A percentile compares a stretch with the other conserved stretches of the same genome.
Conservation (phyloP, 2,113 vertebrate species). For the Plotosus lineatus region DNA sequence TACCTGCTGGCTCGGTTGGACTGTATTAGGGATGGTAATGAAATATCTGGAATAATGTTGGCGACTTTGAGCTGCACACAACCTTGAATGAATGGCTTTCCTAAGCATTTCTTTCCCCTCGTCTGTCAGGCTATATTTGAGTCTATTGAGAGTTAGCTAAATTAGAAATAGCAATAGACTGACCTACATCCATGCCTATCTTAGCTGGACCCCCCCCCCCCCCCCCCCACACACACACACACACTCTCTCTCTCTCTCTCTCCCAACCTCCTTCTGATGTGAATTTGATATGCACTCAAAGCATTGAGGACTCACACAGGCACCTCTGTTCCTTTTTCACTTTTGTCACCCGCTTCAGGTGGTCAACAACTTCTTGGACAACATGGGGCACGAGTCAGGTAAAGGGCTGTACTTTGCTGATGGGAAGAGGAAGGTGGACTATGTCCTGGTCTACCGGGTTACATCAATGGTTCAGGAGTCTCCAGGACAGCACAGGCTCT, state of each 20-base stretch:
- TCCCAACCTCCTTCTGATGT: slow-evolving; percentile 33
- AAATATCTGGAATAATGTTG: not conserved
- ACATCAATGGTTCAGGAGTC: slow-evolving; percentile 44
- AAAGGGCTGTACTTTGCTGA: slow-evolving; percentile 82
- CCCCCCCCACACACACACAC: no score
- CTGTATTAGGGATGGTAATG: not conserved
- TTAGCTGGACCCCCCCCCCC: slow-evolving; percentile 13
- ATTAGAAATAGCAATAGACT: slow-evolving; percentile 56
- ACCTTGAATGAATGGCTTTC: slow-evolving; percentile 16
- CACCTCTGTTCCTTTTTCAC: slow-evolving; percentile 29
- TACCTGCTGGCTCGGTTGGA: not conserved
- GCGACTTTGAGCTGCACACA: not conserved
- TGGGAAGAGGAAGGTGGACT: slow-evolving; percentile 89
- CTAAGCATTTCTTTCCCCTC: not conserved
- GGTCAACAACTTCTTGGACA: slow-evolving; percentile 78
- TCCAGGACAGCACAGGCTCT: slow-evolving; percentile 57
- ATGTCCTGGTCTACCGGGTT: slow-evolving; percentile 84
- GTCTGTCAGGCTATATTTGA: slow-evolving; percentile 38
- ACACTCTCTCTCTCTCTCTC: slow-evolving; percentile 17
- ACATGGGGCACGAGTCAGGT: slow-evolving; percentile 37
- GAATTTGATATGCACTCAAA: slow-evolving; percentile 50
- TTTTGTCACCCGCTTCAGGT: slow-evolving; percentile 62
- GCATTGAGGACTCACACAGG: slow-evolving; percentile 15
- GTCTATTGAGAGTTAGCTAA: slow-evolving; percentile 58
- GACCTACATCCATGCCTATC: slow-evolving; percentile 55